Base-by-base conservation (phyloP, 2,797 vertebrate species). In the Enteromius trimaculatus region DNA sequence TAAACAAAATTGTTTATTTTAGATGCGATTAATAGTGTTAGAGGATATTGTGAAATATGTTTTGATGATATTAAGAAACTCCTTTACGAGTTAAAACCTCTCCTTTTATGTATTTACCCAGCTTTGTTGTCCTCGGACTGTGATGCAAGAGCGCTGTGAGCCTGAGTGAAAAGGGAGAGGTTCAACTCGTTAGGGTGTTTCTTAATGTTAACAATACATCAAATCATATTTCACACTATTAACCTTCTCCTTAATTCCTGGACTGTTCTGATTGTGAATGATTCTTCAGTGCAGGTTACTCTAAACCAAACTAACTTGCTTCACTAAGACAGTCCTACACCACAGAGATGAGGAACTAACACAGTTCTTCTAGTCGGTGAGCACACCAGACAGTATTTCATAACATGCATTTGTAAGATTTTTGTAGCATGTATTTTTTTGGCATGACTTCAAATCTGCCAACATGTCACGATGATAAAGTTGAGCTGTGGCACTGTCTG, bases 391-490 rank as follows among this genome's bases (percentile, higher is more conserved):
- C 6, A 34, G 1, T 51, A 6, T 49, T 71, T 2, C 17, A 1
- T 14, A 69, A 23, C 21, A 31, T 13, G 60, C 6, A 3, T 64
- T 29, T 29, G 37, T 39, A 39, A 39, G 6, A 39, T 39, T 9
- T 39, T 7, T 39, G 8, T 8, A 8, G 37, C 37, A 39, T 39
- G 7, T 8, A 39, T 39, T 39, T 39, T 7, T 39, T 53, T 66
- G 70, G 14, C 44, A 14, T 29, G 70, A 23, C n/a, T 39, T 68
- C 37, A 16, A 17, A 39, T 68, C 10, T 76, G 14, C 13, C 29
- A 39, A 0, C 9, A 64, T 17, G 29, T 80, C 42, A 77, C 69
- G 23, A 39, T 53, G 49, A 76, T 81, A 26, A 51, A 74, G 69
- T 75, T 37, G 21, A 51, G 49, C 69, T 44, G 31, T 31, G 64